Percentiles rank a stretch among this genome's conserved stretches.
Evolutionary conservation across 2,113 vertebrate species (phyloP).

Genomic region (Phalacrocorax carbo): DNA sequence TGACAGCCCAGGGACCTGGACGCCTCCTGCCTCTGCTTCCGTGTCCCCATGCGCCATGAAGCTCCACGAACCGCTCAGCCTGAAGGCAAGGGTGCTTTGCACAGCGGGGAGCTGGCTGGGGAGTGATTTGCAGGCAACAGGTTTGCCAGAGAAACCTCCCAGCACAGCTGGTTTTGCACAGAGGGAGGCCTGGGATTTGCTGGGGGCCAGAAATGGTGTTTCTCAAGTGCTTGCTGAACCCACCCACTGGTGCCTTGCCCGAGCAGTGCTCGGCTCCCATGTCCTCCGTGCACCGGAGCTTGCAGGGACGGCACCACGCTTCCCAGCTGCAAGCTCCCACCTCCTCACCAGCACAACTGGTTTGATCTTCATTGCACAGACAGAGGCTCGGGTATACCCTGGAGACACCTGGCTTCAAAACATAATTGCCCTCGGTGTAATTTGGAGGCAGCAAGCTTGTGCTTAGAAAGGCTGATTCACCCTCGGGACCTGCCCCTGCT

Average conservation of each 20-base stretch:
- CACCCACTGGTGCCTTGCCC: not conserved
- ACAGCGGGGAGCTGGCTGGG: not conserved
- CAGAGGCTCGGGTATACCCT: not conserved
- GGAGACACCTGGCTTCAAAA: not conserved
- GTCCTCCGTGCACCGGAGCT: rapidly evolving
- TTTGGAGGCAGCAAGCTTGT: not conserved
- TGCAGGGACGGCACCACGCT: rapidly evolving
- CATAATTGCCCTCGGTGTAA: rapidly evolving
- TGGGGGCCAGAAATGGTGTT: not conserved
- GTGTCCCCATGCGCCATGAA: rapidly evolving
- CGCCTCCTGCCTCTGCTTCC: not conserved
- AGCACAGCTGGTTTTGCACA: rapidly evolving
- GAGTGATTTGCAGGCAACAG: rapidly evolving
- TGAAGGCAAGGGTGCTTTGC: not conserved
- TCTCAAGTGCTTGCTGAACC: not conserved
- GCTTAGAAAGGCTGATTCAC: not conserved
- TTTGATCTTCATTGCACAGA: not conserved
- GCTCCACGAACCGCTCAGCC: not conserved
- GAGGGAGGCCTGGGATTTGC: not conserved
- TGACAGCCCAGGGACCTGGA: not conserved
- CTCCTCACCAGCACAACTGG: not conserved
- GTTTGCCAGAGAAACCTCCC: not conserved
- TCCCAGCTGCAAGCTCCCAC: not conserved
- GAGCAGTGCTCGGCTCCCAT: rapidly evolving
- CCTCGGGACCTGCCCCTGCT: not conserved